Evolutionary conservation across 2,113 vertebrate species (phyloP).

Genomic region (Mastomys coucha): DNA sequence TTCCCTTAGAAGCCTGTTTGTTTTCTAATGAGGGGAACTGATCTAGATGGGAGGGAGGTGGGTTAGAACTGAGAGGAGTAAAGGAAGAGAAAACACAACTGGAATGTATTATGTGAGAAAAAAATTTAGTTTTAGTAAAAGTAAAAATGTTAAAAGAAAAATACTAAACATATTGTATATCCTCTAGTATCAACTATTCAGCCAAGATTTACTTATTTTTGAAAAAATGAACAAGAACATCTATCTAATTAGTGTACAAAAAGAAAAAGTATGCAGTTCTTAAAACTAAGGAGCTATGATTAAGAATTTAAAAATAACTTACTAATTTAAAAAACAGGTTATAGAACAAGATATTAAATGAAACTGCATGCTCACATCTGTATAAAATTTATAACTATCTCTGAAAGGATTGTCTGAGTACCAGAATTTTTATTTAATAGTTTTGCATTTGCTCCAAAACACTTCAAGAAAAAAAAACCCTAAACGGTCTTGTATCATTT

Average conservation of each 20-base stretch:
- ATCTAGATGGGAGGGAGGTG: neutral
- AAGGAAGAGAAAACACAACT: neutral
- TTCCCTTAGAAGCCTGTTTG: neutral
- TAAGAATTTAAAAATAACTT: constrained; percentile 51
- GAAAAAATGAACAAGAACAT: neutral
- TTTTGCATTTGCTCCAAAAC: constrained; percentile 26
- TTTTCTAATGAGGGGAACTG: neutral
- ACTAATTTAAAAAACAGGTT: constrained; percentile 50
- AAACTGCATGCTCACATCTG: constrained; percentile 33
- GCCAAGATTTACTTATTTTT: neutral
- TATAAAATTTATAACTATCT: constrained; percentile 34
- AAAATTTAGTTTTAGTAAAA: neutral
- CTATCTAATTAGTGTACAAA: neutral
- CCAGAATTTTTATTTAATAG: neutral
- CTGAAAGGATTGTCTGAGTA: constrained; percentile 43
- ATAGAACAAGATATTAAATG: constrained; percentile 41
- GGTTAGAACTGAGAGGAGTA: neutral
- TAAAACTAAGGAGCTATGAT: constrained; percentile 51
- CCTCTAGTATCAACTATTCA: neutral
- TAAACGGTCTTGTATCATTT: constrained; percentile 1
- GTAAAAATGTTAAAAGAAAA: neutral
- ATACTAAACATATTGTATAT: neutral
- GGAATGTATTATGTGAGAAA: neutral
- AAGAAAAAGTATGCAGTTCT: neutral
- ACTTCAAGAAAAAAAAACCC: neutral